These are phyloP conservation scores for Cynodonichthys magdalenae DNA, from an alignment of 2,797 vertebrate species.

Conservation along the genomic window DNA sequence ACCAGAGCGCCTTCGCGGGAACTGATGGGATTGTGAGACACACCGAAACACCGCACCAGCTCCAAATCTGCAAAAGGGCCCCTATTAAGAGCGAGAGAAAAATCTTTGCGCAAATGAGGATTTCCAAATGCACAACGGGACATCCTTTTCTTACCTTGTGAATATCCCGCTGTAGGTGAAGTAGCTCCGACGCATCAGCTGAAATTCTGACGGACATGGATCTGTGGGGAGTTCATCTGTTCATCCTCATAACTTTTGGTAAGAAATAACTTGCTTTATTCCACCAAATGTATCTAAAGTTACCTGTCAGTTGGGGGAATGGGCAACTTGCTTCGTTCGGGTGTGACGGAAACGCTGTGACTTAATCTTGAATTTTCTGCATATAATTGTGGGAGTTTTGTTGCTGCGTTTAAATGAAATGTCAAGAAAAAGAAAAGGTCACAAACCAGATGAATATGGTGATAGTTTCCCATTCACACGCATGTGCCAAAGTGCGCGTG, in stretches of 20 bases:
- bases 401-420: neutral
- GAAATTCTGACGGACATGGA: slow-evolving; percentile 71
- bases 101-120: slow-evolving; percentile 36
- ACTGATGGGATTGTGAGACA: slow-evolving; percentile 46
- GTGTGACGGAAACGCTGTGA: neutral
- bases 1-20: slow-evolving; percentile 14
- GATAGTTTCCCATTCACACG: neutral
- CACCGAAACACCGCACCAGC: neutral
- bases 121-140: slow-evolving; percentile 42
- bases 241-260: slow-evolving; percentile 81
- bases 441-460: neutral
- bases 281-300: neutral
- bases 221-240: slow-evolving; percentile 80
- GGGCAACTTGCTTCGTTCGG: neutral
- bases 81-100: neutral
- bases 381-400: neutral
- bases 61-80: slow-evolving; percentile 21
- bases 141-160: slow-evolving; percentile 35
- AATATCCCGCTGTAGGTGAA: slow-evolving; percentile 40
- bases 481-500: slow-evolving; percentile 10
- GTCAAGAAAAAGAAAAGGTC: neutral
- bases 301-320: neutral
- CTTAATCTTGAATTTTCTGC: neutral
- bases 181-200: slow-evolving; percentile 37
- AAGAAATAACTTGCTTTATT: slow-evolving; percentile 47